Evolutionary conservation across 2,113 vertebrate genomes (phyloP).

Genomic region (Eolophus roseicapilla): DNA sequence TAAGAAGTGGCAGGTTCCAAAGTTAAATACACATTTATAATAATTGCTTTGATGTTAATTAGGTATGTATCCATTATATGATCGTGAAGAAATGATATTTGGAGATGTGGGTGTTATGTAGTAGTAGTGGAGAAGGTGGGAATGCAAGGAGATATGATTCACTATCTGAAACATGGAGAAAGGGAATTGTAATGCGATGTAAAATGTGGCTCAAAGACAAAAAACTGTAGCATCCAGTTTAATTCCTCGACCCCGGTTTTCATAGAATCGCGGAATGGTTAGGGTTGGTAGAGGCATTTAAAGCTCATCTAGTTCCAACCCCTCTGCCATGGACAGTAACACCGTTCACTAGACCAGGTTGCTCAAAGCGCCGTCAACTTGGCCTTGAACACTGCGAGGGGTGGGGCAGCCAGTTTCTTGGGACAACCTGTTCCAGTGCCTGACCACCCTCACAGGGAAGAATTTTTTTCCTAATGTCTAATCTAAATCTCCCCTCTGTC

Average conservation of each 20-base stretch:
- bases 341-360: neutral
- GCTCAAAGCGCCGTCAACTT: neutral
- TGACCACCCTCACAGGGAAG: neutral
- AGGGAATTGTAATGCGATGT: neutral
- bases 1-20: neutral
- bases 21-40: neutral
- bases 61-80: neutral
- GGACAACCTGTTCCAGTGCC: neutral
- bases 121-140: neutral
- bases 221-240: neutral
- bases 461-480: neutral
- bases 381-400: neutral
- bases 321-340: neutral
- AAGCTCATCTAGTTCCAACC: neutral
- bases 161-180: neutral
- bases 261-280: neutral
- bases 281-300: neutral
- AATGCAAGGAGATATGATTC: neutral
- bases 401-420: neutral
- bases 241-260: neutral
- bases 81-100: neutral
- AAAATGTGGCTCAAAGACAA: neutral
- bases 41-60: slow-evolving; percentile 23
- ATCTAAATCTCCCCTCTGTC: neutral
- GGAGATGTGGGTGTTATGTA: neutral